Evolutionary conservation across 2,888 invertebrate genomes (phyloP).

Genomic region (Ochropacha duplaris): DNA sequence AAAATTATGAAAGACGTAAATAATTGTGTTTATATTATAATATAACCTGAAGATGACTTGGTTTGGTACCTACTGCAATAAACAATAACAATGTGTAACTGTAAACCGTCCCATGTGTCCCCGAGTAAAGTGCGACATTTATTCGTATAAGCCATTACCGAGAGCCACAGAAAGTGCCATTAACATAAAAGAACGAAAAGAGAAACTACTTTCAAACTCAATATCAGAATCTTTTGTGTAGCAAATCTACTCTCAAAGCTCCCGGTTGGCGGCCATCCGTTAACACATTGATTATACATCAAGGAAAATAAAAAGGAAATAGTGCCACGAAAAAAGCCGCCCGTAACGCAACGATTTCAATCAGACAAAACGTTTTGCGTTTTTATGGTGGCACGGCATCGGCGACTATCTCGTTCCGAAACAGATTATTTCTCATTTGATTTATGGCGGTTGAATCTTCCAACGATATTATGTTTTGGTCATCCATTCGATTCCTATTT

Average conservation of each 20-base stretch:
- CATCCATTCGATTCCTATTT: constrained; percentile 84
- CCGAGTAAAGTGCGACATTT: constrained; percentile 64
- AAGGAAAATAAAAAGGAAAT: constrained; percentile 80
- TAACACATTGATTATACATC: constrained; percentile 83
- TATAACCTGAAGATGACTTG: neutral
- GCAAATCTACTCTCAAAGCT: constrained; percentile 76
- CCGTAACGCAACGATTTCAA: constrained; percentile 77
- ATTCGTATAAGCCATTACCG: constrained; percentile 71
- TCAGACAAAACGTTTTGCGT: constrained; percentile 82
- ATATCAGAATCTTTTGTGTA: constrained; percentile 81
- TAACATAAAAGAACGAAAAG: constrained; percentile 76
- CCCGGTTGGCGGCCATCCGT: constrained; percentile 76
- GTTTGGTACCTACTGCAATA: constrained; percentile 25
- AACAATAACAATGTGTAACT: constrained; percentile 42
- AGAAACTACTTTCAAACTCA: constrained; percentile 81
- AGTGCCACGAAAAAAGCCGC: constrained; percentile 71
- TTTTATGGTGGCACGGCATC: constrained; percentile 78
- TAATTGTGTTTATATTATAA: neutral
- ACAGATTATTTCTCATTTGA: constrained; percentile 84
- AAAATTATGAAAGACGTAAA: neutral
- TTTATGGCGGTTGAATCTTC: constrained; percentile 82
- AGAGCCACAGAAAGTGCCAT: constrained; percentile 72
- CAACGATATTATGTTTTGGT: constrained; percentile 83
- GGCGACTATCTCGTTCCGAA: constrained; percentile 81
- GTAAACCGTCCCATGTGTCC: constrained; percentile 51